Evolutionary conservation across 2,888 invertebrate genomes (phyloP).

Genomic region (Andrena trimmerana): DNA sequence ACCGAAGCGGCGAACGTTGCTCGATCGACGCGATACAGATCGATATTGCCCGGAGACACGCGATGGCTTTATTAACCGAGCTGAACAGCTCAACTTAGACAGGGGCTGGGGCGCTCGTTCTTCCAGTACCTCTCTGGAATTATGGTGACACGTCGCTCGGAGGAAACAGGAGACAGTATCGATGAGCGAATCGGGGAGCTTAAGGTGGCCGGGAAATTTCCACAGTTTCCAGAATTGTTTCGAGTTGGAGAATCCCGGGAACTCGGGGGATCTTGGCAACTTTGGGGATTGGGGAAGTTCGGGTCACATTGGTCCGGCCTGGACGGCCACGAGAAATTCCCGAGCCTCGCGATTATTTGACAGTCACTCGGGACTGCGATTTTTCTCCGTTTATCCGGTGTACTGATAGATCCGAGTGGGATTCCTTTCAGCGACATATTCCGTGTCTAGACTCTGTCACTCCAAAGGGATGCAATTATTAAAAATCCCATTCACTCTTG

Average conservation of each 20-base stretch:
- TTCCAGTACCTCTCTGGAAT: neutral
- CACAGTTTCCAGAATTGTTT: constrained; percentile 7
- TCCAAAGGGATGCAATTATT: neutral
- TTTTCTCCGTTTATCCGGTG: neutral
- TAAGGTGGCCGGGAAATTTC: neutral
- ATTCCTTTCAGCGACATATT: neutral
- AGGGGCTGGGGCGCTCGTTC: neutral
- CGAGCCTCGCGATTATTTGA: neutral
- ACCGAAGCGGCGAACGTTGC: neutral
- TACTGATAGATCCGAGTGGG: neutral
- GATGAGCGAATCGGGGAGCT: neutral
- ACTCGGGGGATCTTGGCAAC: neutral
- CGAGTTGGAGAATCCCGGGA: neutral
- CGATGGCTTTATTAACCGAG: neutral
- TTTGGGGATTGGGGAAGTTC: neutral
- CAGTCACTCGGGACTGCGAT: neutral
- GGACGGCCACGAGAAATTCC: neutral
- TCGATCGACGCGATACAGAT: neutral
- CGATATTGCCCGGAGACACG: constrained; percentile 1
- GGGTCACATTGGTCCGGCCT: neutral
- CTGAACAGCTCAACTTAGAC: too few species aligned
- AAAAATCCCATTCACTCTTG: constrained; percentile 19
- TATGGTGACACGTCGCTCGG: neutral
- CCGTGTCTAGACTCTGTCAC: neutral
- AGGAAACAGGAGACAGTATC: neutral